Evolutionary conservation across 2,888 invertebrate genomes (phyloP), one percentile per base, ranked within the genome.

Genomic region (Pimpla rufipes): DNA sequence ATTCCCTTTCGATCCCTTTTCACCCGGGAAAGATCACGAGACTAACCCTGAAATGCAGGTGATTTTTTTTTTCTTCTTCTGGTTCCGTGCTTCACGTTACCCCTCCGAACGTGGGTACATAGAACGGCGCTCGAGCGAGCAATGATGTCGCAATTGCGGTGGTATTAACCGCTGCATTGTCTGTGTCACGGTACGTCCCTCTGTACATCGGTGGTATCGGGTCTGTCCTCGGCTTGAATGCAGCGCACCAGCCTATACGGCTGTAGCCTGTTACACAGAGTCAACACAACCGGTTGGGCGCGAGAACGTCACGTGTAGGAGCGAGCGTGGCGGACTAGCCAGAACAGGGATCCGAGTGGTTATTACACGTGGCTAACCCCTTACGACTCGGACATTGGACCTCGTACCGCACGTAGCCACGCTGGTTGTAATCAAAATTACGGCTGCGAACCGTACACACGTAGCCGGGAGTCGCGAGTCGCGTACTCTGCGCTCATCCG

Each of bases 371-470:
- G 79, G 79, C 70, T 84, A 76, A 70, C 37, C 83, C 71, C 77
- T 77, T 70, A 64, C 64, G 50, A 77, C 29, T 23, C 45, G 71
- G 59, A 64, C 81, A 62, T 80, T 76, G 82, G 84, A 83, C 81
- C 86, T 78, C 87, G 81, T 85, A 87, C 52, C 88, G 70, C 85
- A 83, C 85, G 82, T 83, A 85, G 37, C 21, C 29, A 18, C 37
- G 35, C 16, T 68, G 85, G 84, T 86, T 85, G 87, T 87, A 86
- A 88, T 88, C 87, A 86, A 88, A 90, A 89, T 88, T 89, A 90
- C 82, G 74, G 74, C 66, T 79, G 52, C 77, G 71, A 71, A 50
- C 42, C 62, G 71, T 66, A 52, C 57, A 16, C 57, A 42, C 21
- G 57, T 64, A 71, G 66, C 67, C 50, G 40, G 29, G 42, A 40